Conservation (phyloP, 1,140 invertebrate species). For the Eciton burchellii region DNA sequence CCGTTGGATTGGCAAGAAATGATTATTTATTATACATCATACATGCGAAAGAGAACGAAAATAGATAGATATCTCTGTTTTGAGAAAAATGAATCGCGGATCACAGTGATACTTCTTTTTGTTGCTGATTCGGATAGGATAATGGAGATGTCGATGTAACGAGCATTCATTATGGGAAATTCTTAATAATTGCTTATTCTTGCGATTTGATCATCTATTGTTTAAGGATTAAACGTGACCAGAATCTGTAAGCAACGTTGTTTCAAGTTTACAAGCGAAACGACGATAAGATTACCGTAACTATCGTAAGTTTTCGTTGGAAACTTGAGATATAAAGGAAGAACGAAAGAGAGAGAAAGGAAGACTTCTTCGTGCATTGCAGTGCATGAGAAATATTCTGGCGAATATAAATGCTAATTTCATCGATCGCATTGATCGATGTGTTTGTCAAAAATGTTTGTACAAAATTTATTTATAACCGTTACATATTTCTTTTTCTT, state of each 20-base stretch:
- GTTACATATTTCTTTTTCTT: not conserved
- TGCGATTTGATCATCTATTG: conserved; percentile 38
- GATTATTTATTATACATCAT: too few relatives aligned
- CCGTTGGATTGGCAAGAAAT: too few relatives aligned
- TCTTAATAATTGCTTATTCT: conserved; percentile 21
- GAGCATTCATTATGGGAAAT: conserved; percentile 6
- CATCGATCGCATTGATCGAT: conserved; percentile 2
- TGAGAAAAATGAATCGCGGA: too few relatives aligned
- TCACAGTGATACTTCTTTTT: too few relatives aligned
- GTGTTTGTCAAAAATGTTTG: not conserved
- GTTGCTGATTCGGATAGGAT: not conserved
- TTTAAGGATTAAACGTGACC: conserved; percentile 44
- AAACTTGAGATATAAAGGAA: conserved; percentile 20
- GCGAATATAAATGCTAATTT: not conserved
- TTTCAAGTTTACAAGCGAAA: conserved; percentile 32
- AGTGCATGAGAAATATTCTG: conserved; percentile 7
- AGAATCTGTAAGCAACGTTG: conserved; percentile 47
- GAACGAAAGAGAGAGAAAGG: not conserved
- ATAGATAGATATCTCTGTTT: too few relatives aligned
- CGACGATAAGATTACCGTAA: conserved; percentile 38
- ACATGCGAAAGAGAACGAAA: too few relatives aligned
- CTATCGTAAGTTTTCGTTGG: conserved; percentile 44
- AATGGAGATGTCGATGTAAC: not conserved
- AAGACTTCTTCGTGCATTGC: not conserved
- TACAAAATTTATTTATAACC: not conserved